Evolutionary conservation across 2,797 vertebrate genomes (phyloP).

Genomic region (Siniperca obscura): DNA sequence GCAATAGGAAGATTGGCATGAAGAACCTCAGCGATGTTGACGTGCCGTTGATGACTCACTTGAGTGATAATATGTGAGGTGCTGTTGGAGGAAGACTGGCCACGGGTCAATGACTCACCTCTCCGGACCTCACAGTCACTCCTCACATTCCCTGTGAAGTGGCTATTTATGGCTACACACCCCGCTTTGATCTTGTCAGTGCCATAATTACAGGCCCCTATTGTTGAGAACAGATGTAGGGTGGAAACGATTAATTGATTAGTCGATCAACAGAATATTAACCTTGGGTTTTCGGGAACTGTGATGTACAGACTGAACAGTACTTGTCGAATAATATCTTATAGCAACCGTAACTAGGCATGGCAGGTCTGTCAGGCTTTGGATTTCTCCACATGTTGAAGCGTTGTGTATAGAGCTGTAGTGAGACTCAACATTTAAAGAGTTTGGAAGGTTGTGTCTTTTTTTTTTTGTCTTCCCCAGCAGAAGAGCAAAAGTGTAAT

Average conservation of each 20-base stretch:
- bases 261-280: background rate
- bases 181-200: background rate
- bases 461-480: background rate
- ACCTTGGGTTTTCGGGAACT: background rate
- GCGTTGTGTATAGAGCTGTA: background rate
- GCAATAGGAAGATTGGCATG: constrained; percentile 62
- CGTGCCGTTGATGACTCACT: constrained; percentile 73
- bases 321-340: background rate
- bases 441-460: background rate
- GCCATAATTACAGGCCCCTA: background rate
- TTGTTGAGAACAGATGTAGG: background rate
- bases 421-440: background rate
- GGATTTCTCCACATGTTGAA: background rate
- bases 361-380: background rate
- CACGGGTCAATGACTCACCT: constrained; percentile 62
- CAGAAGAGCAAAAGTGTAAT: too few species aligned
- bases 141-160: constrained; percentile 19
- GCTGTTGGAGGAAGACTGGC: constrained; percentile 46
- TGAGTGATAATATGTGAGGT: constrained; percentile 66
- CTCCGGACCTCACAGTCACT: constrained; percentile 39
- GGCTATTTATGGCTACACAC: constrained; percentile 13
- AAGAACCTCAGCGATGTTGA: constrained; percentile 64
- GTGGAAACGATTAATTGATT: background rate
- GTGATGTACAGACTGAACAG: background rate
- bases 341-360: background rate